These are phyloP conservation scores for Heteromormyrus szaboi DNA, from an alignment of 2,797 vertebrate genomes.

Conservation along the genomic window DNA sequence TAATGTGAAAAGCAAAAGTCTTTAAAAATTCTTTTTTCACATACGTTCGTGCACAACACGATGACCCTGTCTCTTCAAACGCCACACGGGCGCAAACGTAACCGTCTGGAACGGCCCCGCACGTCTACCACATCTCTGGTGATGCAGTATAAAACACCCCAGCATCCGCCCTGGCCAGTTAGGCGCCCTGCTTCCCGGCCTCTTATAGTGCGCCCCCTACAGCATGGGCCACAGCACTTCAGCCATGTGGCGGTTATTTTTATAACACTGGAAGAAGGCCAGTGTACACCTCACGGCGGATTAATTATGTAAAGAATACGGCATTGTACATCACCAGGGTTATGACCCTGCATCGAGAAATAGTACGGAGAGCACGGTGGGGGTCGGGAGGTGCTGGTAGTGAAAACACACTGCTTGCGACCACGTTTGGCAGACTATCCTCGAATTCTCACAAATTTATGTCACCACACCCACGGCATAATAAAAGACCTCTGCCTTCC, in stretches of 20 bases:
- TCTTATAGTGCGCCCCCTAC: constrained; percentile 59
- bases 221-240: constrained; percentile 38
- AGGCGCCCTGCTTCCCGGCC: constrained; percentile 48
- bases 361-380: constrained; percentile 38
- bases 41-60: not conserved
- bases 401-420: constrained; percentile 73
- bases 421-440: constrained; percentile 70
- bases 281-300: constrained; percentile 69
- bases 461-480: constrained; percentile 73
- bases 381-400: constrained; percentile 38
- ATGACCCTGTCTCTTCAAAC: not conserved
- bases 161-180: not conserved
- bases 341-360: constrained; percentile 27
- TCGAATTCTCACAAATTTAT: constrained; percentile 70
- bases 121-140: not conserved
- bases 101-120: not conserved
- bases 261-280: constrained; percentile 64
- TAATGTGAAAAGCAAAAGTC: not conserved
- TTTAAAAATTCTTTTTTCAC: not conserved
- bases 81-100: not conserved
- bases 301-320: constrained; percentile 73
- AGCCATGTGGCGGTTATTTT: constrained; percentile 71
- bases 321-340: constrained; percentile 49
- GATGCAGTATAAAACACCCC: not conserved
- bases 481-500: constrained; percentile 73